A percentile compares a stretch with the other conserved stretches of the same genome.
Evolutionary conservation across 2,113 vertebrate genomes (phyloP).

Genomic region (Taurulus bubalis): DNA sequence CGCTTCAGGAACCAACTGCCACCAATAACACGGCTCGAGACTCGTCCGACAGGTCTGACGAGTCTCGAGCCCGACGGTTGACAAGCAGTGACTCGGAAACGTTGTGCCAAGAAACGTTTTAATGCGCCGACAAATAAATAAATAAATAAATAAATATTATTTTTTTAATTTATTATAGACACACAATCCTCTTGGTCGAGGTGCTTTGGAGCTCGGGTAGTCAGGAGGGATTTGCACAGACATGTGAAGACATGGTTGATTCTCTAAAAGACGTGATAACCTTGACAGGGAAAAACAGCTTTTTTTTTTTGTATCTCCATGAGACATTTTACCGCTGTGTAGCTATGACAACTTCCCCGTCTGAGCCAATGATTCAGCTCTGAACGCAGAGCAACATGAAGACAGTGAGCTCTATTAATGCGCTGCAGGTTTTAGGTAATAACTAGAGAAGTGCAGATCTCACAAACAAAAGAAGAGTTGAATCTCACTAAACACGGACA

Average conservation of each 20-base stretch:
- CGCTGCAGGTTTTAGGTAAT: background rate
- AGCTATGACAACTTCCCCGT: constrained; percentile 69
- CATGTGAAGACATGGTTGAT: background rate
- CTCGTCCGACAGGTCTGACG: constrained; percentile 50
- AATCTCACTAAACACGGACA: background rate
- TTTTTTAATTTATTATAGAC: too few relatives aligned
- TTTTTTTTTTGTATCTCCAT: constrained; percentile 39
- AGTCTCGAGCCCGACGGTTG: constrained; percentile 10
- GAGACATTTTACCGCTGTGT: constrained; percentile 39
- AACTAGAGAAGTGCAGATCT: background rate
- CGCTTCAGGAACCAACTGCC: background rate
- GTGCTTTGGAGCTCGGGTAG: background rate
- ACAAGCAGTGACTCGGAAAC: background rate
- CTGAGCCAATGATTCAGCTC: constrained; percentile 43
- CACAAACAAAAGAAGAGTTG: background rate
- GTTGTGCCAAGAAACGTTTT: background rate
- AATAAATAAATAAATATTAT: too few relatives aligned
- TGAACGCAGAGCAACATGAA: constrained; percentile 8
- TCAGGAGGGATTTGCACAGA: background rate
- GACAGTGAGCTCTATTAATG: background rate
- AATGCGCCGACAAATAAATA: background rate
- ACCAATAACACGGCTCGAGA: background rate
- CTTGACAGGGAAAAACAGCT: constrained; percentile 35
- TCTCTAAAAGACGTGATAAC: constrained; percentile 20
- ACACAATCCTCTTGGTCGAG: background rate